These are phyloP conservation scores for Geotrypetes seraphini DNA, from an alignment of 2,797 vertebrate genomes.

Conservation along the genomic window DNA sequence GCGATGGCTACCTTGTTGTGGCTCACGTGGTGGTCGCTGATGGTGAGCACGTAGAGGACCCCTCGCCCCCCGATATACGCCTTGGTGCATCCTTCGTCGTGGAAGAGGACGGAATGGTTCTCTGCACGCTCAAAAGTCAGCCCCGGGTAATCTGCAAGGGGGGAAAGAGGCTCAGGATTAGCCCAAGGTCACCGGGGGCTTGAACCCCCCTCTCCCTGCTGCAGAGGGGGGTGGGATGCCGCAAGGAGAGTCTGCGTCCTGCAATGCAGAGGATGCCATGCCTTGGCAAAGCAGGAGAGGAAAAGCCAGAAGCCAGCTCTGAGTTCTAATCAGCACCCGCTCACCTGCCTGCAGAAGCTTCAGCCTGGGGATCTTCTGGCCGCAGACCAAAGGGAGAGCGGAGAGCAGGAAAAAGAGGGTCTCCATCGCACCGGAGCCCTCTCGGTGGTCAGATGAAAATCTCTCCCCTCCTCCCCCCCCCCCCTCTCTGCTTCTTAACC, in stretches of 20 bases:
- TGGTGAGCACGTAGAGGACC: conserved; percentile 52
- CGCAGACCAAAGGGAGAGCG: conserved; percentile 36
- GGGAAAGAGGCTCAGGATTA: neutral
- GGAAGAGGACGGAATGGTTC: conserved; percentile 61
- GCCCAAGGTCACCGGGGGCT: too few relatives aligned
- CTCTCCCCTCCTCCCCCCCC: conserved; percentile 11
- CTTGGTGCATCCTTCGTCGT: conserved; percentile 52
- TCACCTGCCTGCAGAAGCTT: conserved; percentile 67
- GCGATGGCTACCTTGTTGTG: conserved; percentile 38
- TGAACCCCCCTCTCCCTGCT: too few relatives aligned
- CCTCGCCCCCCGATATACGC: conserved; percentile 61
- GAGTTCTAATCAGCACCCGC: neutral
- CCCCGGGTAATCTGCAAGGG: conserved; percentile 30
- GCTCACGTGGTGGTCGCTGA: conserved; percentile 30
- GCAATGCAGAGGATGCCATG: neutral
- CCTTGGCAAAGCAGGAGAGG: conserved; percentile 35
- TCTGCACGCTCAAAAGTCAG: conserved; percentile 31
- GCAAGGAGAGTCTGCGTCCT: neutral
- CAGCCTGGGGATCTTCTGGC: conserved; percentile 57
- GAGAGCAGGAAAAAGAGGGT: conserved; percentile 27
- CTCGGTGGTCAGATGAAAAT: neutral
- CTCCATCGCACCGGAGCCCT: conserved; percentile 37
- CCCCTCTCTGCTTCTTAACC: conserved; percentile 13
- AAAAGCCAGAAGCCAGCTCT: neutral
- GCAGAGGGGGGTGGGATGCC: neutral